A percentile compares a stretch with the other conserved stretches of the same genome.
Evolutionary conservation across 2,797 vertebrate species (phyloP).

Genomic region (Caiman crocodilus): DNA sequence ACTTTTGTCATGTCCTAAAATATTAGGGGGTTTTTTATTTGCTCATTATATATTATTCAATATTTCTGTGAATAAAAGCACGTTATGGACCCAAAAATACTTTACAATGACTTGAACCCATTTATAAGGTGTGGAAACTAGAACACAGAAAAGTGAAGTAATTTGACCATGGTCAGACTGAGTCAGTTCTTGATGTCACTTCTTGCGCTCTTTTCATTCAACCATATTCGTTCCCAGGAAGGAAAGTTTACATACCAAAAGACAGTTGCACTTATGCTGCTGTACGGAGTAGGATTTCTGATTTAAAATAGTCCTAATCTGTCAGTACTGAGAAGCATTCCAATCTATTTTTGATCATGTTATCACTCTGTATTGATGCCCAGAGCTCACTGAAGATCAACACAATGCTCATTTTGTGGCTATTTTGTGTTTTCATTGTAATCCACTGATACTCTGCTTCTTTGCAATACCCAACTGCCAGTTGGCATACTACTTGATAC

Average conservation of each 20-base stretch:
- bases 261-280: conserved; percentile 18
- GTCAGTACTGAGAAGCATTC: not conserved
- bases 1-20: not conserved
- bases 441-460: not conserved
- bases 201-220: not conserved
- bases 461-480: not conserved
- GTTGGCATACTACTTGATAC: not conserved
- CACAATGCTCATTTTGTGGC: not conserved
- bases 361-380: rapidly evolving
- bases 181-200: not conserved
- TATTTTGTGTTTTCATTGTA: not conserved
- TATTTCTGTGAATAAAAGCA: not conserved
- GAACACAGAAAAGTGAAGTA: not conserved
- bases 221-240: not conserved
- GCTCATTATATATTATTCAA: not conserved
- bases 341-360: not conserved
- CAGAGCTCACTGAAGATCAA: not conserved
- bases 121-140: not conserved
- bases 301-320: rapidly evolving
- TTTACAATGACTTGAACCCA: not conserved
- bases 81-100: not conserved
- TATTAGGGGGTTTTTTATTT: not conserved
- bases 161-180: not conserved
- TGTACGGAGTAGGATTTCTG: not conserved
- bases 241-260: not conserved